These are phyloP conservation scores for Hirundichthys speculiger DNA, from an alignment of 2,113 vertebrate genomes.

Conservation along the genomic window DNA sequence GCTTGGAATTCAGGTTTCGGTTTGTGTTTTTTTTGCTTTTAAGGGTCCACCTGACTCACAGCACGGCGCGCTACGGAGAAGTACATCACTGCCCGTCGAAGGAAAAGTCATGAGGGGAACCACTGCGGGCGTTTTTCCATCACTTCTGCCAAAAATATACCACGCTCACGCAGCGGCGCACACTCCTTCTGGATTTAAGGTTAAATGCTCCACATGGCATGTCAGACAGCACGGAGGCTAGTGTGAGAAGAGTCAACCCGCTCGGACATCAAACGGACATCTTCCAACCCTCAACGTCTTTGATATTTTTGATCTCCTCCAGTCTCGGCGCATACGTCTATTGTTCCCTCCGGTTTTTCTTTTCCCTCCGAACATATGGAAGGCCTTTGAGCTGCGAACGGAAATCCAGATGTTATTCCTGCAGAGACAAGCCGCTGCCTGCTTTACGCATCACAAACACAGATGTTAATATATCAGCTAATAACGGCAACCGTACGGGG, in stretches of 20 bases:
- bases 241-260: too few relatives aligned
- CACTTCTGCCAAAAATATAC: slow-evolving; percentile 23
- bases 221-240: background rate
- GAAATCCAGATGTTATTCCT: background rate
- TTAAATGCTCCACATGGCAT: background rate
- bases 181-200: background rate
- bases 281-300: too few relatives aligned
- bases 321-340: too few relatives aligned
- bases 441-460: background rate
- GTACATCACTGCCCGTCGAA: too few relatives aligned
- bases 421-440: background rate
- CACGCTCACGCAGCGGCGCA: background rate
- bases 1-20: slow-evolving; percentile 53
- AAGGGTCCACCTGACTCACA: slow-evolving; percentile 48
- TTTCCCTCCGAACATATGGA: too few relatives aligned
- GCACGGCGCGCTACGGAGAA: slow-evolving; percentile 30
- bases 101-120: slow-evolving; percentile 2
- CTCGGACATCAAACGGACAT: too few relatives aligned
- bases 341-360: too few relatives aligned
- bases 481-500: background rate
- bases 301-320: too few relatives aligned
- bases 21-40: slow-evolving; percentile 44
- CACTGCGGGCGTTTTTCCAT: slow-evolving; percentile 22
- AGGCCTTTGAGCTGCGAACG: background rate
- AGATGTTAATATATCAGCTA: background rate